Evolutionary conservation across 2,797 vertebrate species (phyloP).

Genomic region (Leuciscus waleckii): DNA sequence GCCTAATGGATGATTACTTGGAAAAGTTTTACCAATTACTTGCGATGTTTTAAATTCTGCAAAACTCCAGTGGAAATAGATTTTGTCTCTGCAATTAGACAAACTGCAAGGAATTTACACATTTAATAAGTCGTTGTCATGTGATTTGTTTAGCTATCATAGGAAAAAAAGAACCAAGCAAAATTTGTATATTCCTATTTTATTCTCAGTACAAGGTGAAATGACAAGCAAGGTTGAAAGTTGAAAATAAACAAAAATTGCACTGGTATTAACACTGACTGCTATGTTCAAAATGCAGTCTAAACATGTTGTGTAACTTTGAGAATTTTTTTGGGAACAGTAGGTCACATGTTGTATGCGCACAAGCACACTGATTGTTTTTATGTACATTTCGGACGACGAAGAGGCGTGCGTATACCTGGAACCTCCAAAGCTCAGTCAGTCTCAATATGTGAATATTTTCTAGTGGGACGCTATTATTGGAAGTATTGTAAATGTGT

Average conservation of each 20-base stretch:
- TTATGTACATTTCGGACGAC: neutral
- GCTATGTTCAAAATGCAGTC: neutral
- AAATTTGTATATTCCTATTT: neutral
- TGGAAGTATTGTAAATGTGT: slow-evolving; percentile 31
- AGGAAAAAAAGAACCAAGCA: neutral
- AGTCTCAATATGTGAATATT: slow-evolving; percentile 17
- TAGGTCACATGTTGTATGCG: neutral
- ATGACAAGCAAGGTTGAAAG: neutral
- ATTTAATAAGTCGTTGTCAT: neutral
- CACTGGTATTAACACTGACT: neutral
- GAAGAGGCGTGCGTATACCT: neutral
- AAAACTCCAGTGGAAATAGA: neutral
- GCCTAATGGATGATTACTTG: neutral
- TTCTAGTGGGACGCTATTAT: slow-evolving; percentile 11
- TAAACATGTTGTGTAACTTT: neutral
- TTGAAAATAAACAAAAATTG: neutral
- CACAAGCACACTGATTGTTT: slow-evolving; percentile 13
- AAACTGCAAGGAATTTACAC: neutral
- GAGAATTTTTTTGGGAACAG: neutral
- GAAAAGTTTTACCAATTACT: neutral
- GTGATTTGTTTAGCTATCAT: neutral
- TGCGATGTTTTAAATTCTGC: neutral
- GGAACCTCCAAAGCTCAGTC: neutral
- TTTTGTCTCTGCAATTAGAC: neutral
- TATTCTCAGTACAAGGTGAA: neutral